Percentiles rank a stretch among this genome's conserved stretches.
Evolutionary conservation across 2,888 invertebrate genomes (phyloP).

Genomic region (Thera britannica): DNA sequence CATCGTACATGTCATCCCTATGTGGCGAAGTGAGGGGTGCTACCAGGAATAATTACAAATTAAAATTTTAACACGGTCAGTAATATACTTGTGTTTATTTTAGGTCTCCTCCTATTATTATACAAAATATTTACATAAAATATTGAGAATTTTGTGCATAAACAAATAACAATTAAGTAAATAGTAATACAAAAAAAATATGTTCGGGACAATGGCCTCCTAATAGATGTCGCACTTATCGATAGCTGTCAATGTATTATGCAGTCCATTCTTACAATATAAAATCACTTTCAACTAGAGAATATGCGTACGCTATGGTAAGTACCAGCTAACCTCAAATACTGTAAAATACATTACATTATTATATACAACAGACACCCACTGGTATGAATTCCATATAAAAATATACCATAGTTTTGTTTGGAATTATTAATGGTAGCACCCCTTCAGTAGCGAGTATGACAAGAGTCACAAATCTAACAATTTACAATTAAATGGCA

Average conservation of each 20-base stretch:
- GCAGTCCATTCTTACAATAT: slow-evolving; percentile 81
- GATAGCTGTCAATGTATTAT: slow-evolving; percentile 82
- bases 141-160: slow-evolving; percentile 85
- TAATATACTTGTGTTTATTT: slow-evolving; percentile 86
- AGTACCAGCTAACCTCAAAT: slow-evolving; percentile 83
- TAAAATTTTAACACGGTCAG: slow-evolving; percentile 84
- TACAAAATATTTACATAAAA: slow-evolving; percentile 86
- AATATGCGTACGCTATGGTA: slow-evolving; percentile 83
- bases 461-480: slow-evolving; percentile 85
- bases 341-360: slow-evolving; percentile 83
- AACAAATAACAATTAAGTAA: slow-evolving; percentile 86
- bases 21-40: slow-evolving; percentile 84
- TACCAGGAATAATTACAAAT: slow-evolving; percentile 86
- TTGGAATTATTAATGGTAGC: slow-evolving; percentile 85
- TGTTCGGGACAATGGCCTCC: slow-evolving; percentile 77
- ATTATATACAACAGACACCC: slow-evolving; percentile 83
- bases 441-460: slow-evolving; percentile 85
- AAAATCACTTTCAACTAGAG: slow-evolving; percentile 84
- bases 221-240: slow-evolving; percentile 79
- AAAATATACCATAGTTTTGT: slow-evolving; percentile 79
- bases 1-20: slow-evolving; percentile 83
- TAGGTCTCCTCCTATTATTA: slow-evolving; percentile 84
- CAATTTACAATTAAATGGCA: slow-evolving; percentile 84
- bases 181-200: slow-evolving; percentile 84
- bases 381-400: slow-evolving; percentile 83